A percentile compares a stretch with the other conserved stretches of the same genome.
Conservation (phyloP, 2,888 invertebrate species). For the Dexiosoma caninum region DNA sequence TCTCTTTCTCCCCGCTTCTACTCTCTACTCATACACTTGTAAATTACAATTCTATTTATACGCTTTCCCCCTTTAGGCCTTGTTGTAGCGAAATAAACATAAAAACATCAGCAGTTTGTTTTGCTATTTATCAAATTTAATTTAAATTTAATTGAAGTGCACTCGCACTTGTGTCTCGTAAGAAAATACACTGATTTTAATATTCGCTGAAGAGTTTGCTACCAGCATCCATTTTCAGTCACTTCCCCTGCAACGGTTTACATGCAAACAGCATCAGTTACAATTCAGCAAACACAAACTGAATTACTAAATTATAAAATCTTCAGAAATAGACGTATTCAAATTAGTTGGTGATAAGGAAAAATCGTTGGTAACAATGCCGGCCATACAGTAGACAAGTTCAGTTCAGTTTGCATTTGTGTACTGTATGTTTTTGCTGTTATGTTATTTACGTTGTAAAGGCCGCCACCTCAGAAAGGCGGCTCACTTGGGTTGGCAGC, state of each 20-base stretch:
- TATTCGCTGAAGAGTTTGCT: constrained; percentile 11
- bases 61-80: constrained; percentile 6
- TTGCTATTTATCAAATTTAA: constrained; percentile 61
- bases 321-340: constrained; percentile 71
- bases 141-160: constrained; percentile 60
- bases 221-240: background rate
- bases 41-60: constrained; percentile 13
- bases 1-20: background rate
- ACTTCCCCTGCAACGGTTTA: background rate
- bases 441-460: too few species aligned
- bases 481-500: too few species aligned
- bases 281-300: constrained; percentile 66
- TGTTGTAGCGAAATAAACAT: constrained; percentile 57
- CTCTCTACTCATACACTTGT: constrained; percentile 32
- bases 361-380: background rate
- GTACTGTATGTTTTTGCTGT: too few species aligned
- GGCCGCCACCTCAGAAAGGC: too few species aligned
- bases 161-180: background rate
- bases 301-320: constrained; percentile 67
- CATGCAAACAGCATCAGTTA: background rate
- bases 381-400: too few species aligned
- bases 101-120: constrained; percentile 71
- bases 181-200: background rate
- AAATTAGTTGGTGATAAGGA: constrained; percentile 37
- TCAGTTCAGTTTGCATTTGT: too few species aligned